Evolutionary conservation across 1,140 invertebrate genomes (phyloP), one percentile per base, ranked within the genome.

Genomic region (Ylistrum balloti): DNA sequence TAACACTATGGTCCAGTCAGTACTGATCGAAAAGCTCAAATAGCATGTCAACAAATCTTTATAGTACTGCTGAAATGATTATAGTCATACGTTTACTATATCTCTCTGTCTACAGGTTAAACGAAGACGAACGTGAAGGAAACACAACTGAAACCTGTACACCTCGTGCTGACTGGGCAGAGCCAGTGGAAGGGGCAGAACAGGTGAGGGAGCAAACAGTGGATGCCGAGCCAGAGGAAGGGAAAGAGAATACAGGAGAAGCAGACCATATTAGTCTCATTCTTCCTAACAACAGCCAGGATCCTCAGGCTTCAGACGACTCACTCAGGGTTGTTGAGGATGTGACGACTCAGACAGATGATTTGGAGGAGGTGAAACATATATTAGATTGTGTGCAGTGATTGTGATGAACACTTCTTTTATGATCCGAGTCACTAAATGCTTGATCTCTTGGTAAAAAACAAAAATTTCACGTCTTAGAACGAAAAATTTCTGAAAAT

Each of bases 311-410:
- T 5, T 28, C 56, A 1, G 22, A 74, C 22, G 56, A 74, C 56
- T 74, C 56, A 5, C 56, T 74, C 0, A n/a, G 17, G 56, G 56
- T 74, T 5, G n/a, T n/a, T 22, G 56, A 74, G n/a, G 56, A 74
- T 74, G 56, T 74, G 9, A 74, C 56, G 7, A 74, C 56, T 74
- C 56, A 74, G n/a, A 74, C 56, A n/a, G 56, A 74, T n/a, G 56
- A 74, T n/a, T 74, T 74, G n/a, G 56, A 74, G n/a, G 56, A 74
- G 56, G 56, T 74, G 9, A 45, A 9, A 17, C 20, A 17, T 13
- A 45, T 38, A 38, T 38, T 7, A n/a, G n/a, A n/a, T n/a, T n/a
- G n/a, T n/a, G n/a, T n/a, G n/a, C n/a, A n/a, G n/a, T n/a, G n/a
- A n/a, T n/a, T n/a, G n/a, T n/a, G n/a, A n/a, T n/a, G n/a, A n/a